A percentile compares a stretch with the other conserved stretches of the same genome.
Conservation (phyloP, 2,888 invertebrate genomes). For the Plagodis dolabraria region DNA sequence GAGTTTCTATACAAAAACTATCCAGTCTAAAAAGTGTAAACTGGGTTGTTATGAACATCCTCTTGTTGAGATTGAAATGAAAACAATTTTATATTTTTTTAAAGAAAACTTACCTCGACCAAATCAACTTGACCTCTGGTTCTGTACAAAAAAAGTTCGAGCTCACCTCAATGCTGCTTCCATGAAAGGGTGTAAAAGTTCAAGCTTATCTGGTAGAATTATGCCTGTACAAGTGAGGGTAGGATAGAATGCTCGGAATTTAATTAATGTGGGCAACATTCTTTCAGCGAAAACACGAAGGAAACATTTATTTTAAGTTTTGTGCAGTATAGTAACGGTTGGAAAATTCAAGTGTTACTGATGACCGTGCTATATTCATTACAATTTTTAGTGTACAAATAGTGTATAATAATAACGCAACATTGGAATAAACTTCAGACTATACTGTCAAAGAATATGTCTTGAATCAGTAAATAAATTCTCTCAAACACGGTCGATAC, state of each 20-base stretch:
- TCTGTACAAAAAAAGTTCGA: constrained; percentile 43
- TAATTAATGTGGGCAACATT: constrained; percentile 68
- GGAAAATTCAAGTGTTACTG: constrained; percentile 54
- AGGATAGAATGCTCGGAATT: constrained; percentile 59
- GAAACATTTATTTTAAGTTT: constrained; percentile 51
- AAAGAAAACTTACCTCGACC: constrained; percentile 47
- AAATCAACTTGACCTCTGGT: constrained; percentile 39
- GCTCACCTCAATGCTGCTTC: constrained; percentile 25
- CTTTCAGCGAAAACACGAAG: constrained; percentile 52
- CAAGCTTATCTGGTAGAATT: constrained; percentile 46
- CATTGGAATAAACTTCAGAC: no score
- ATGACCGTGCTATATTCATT: constrained; percentile 45
- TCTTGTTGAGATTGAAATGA: constrained; percentile 52
- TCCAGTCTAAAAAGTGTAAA: constrained; percentile 41
- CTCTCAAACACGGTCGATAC: no score
- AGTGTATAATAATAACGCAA: no score
- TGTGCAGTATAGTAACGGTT: constrained; percentile 43
- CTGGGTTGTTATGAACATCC: constrained; percentile 50
- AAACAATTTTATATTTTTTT: constrained; percentile 62
- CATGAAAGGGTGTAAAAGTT: constrained; percentile 45
- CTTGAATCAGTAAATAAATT: no score
- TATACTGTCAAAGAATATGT: no score
- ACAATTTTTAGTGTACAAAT: constrained; percentile 1
- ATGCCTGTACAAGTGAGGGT: constrained; percentile 27
- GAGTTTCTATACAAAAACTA: constrained; percentile 17